Evolutionary conservation across 2,888 invertebrate genomes (phyloP), one percentile per base, ranked within the genome.

Genomic region (Spialia ferax): DNA sequence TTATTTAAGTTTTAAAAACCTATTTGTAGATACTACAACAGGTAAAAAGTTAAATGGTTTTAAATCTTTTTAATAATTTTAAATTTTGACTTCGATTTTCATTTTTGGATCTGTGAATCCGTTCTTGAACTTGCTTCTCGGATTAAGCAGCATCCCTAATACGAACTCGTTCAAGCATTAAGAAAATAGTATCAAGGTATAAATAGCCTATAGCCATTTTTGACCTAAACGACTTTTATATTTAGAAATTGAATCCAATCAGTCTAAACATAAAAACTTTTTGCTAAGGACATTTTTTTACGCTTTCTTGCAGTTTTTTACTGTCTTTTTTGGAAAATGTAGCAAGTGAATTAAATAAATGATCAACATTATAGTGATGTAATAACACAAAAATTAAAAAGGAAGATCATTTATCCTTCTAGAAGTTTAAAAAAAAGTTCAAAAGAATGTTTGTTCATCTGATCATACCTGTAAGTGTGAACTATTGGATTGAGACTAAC

Each of bases 131-230:
- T 48, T 48, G 10, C 7, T 20, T 20, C 35, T 2, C 15, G 52
- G 6, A 29, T 29, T 4, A 15, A 35, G 57, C 22, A 13, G 59
- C 65, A 60, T n/a, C 65, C 65, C 38, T 66, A 42, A 42, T 35
- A 32, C 11, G 32, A 60, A 66, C 59, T 52, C 23, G 65, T 60
- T 60, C 52, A 38, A 42, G 52, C 59, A 66, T 54, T 60, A 66
- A 60, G 65, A 60, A 60, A 66, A 66, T 60, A 66, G 65, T 59
- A 66, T 66, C 59, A 66, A 60, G 52, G 59, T 65, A 65, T 65
- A 65, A 65, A 65, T 60, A 65, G 29, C 59, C 59, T 18, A 15
- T 8, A 15, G 52, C 65, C 52, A 65, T 65, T 65, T 65, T 65
- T 59, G 26, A 52, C 35, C 59, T 38, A 56, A 59, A 42, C 59